Conservation (phyloP, 2,113 vertebrate genomes). For the Puffinus mauretanicus region DNA sequence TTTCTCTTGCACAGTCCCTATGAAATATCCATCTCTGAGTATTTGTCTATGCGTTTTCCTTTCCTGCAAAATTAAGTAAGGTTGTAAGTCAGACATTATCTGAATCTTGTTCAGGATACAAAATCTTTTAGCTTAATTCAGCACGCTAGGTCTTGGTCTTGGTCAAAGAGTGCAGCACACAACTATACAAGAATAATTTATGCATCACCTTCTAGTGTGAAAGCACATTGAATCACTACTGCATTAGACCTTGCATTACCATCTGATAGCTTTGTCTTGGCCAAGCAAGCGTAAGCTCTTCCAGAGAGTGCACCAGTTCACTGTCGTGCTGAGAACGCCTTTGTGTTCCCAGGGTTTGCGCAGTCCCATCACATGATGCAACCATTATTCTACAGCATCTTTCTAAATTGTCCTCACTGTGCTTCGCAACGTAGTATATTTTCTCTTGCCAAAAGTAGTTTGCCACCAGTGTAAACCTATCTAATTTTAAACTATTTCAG, state of each 20-base stretch:
- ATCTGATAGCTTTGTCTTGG: neutral
- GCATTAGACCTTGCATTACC: neutral
- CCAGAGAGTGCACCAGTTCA: neutral
- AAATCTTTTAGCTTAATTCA: neutral
- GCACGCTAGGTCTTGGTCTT: neutral
- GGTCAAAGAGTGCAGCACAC: neutral
- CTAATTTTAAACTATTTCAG: neutral
- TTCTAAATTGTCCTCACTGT: neutral
- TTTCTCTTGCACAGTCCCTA: neutral
- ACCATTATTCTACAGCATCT: neutral
- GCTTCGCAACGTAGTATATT: accelerated
- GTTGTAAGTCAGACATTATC: neutral
- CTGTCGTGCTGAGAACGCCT: neutral
- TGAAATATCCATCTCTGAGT: neutral
- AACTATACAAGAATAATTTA: neutral
- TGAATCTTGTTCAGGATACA: neutral
- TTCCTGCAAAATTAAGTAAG: neutral
- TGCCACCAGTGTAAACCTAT: neutral
- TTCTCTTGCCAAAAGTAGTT: neutral
- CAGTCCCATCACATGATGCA: accelerated
- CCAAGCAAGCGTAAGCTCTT: neutral
- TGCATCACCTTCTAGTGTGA: neutral
- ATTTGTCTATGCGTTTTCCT: neutral
- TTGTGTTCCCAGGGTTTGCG: neutral
- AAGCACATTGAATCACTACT: neutral